phyloP scores from a whole-genome alignment of 2,888 invertebrate genomes.

The Clunio marinus region DNA sequence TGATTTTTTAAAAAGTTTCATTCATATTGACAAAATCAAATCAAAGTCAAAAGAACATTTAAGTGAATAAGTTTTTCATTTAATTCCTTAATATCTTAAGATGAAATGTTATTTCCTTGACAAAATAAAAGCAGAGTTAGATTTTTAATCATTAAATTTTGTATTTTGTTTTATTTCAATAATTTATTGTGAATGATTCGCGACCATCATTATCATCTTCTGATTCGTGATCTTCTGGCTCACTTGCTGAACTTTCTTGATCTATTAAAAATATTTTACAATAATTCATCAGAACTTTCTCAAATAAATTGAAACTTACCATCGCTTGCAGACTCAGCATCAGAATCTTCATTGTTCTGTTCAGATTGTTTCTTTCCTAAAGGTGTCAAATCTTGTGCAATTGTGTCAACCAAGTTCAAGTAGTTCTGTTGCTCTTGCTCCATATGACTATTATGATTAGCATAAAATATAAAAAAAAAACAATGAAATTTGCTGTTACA shows the following conservation, averaged over 20 bases:
- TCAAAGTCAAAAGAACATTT: not conserved
- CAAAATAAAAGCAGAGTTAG: not conserved
- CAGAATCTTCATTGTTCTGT: conserved; percentile 9
- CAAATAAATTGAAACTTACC: not conserved
- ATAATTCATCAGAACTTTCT: not conserved
- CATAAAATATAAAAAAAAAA: no score
- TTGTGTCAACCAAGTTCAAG: conserved; percentile 6
- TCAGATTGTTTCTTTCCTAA: conserved; percentile 20
- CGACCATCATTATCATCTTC: not conserved
- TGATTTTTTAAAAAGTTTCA: not conserved
- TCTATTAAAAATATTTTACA: conserved; percentile 1
- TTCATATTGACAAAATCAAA: not conserved
- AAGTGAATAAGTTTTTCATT: not conserved
- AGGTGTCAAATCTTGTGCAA: conserved; percentile 16
- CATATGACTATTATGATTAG: no score
- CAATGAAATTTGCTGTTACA: no score
- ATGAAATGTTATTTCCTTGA: not conserved
- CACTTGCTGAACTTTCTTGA: conserved; percentile 5
- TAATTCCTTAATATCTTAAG: not conserved
- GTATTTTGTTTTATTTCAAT: not conserved
- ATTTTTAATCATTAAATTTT: not conserved
- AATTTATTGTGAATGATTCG: not conserved
- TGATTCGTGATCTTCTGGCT: conserved; percentile 3
- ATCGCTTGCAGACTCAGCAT: not conserved
- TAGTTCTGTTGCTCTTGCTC: conserved; percentile 32